A percentile compares a stretch with the other conserved stretches of the same genome.
These are phyloP conservation scores for Leptothorax acervorum DNA, from an alignment of 2,888 invertebrate species.

Conservation along the genomic window DNA sequence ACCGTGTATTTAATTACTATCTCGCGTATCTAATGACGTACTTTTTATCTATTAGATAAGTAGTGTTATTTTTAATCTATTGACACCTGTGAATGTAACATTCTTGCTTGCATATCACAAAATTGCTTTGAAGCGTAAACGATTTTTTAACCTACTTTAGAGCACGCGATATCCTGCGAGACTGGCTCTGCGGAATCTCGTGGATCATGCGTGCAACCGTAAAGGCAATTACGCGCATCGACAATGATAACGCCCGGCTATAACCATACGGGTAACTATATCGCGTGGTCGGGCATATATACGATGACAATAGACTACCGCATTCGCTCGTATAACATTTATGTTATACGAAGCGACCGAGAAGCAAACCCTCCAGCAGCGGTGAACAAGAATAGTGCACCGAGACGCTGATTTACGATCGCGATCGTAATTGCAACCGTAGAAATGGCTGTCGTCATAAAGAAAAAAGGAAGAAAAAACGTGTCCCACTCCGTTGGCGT, in stretches of 20 bases:
- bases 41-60: neutral
- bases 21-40: neutral
- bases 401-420: slow-evolving; percentile 34
- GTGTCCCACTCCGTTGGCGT: neutral
- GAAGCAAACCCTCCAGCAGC: slow-evolving; percentile 15
- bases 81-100: neutral
- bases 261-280: slow-evolving; percentile 72
- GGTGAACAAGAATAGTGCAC: neutral
- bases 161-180: neutral
- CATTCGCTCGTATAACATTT: slow-evolving; percentile 67
- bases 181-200: slow-evolving; percentile 20
- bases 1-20: slow-evolving; percentile 11
- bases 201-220: slow-evolving; percentile 64
- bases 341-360: slow-evolving; percentile 54
- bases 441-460: neutral
- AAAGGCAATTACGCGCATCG: slow-evolving; percentile 70
- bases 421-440: slow-evolving; percentile 24
- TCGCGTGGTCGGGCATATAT: slow-evolving; percentile 59
- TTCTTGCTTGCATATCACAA: slow-evolving; percentile 6
- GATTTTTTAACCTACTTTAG: neutral
- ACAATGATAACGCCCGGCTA: slow-evolving; percentile 72
- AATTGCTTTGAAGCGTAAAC: slow-evolving; percentile 20
- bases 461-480: neutral
- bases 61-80: neutral
- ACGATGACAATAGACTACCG: slow-evolving; percentile 37